Conservation (phyloP, 2,113 vertebrate genomes). For the Coryphaenoides rupestris region DNA sequence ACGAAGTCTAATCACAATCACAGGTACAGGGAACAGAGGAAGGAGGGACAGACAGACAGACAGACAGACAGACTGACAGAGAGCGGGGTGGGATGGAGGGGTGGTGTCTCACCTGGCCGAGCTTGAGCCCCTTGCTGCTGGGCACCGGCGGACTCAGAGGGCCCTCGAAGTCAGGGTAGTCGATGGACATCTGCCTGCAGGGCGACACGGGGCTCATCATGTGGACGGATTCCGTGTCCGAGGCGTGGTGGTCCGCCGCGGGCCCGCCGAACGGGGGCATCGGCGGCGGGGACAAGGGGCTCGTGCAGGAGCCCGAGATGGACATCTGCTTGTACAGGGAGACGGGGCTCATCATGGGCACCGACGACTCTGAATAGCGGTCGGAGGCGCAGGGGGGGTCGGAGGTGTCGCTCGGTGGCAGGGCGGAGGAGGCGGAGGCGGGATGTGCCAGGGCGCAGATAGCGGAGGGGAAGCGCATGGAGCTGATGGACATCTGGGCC, state of each 20-base stretch:
- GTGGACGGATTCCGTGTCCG: slow-evolving; percentile 52
- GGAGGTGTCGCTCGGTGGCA: slow-evolving; percentile 12
- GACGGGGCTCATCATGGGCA: slow-evolving; percentile 52
- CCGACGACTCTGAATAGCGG: not conserved
- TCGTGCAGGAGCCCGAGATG: slow-evolving; percentile 54
- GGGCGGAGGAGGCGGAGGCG: slow-evolving; percentile 34
- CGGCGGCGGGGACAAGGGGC: slow-evolving; percentile 47
- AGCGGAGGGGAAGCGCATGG: slow-evolving; percentile 37
- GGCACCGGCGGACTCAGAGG: slow-evolving; percentile 61
- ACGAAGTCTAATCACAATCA: no score
- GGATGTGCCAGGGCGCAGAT: no score
- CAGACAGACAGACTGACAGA: slow-evolving; percentile 21
- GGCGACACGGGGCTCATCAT: slow-evolving; percentile 76
- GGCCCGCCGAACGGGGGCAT: slow-evolving; percentile 24
- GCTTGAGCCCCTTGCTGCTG: slow-evolving; percentile 48
- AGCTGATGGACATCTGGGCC: slow-evolving; percentile 89
- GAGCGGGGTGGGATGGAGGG: no score
- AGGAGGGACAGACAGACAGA: slow-evolving; percentile 20
- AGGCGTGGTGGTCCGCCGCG: slow-evolving; percentile 52
- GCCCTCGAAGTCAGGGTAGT: slow-evolving; percentile 79
- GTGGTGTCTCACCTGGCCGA: slow-evolving; percentile 82
- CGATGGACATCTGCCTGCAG: slow-evolving; percentile 87
- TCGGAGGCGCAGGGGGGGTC: slow-evolving; percentile 40
- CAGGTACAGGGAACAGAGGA: no score
- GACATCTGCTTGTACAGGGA: slow-evolving; percentile 80